Evolutionary conservation across 2,888 invertebrate genomes (phyloP), one percentile per base, ranked within the genome.

Genomic region (Drosophila eohydei): DNA sequence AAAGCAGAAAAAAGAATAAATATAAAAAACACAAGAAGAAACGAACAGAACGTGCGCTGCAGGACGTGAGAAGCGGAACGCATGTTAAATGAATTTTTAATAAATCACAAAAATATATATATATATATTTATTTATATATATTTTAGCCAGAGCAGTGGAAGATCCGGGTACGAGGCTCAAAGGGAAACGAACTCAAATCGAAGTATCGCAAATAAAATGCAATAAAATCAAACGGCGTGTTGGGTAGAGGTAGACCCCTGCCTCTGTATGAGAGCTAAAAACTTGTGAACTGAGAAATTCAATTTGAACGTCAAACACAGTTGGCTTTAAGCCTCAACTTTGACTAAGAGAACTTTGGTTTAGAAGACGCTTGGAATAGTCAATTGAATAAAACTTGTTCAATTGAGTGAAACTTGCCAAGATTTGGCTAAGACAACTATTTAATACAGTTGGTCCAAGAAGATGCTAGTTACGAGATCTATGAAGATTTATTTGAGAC

Each of bases 1-100:
- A 63, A 43, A 21, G 14, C 4, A 30, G 28, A 67, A 48, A 63
- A 38, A 55, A 50, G 14, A 16, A 26, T 12, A 60, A 46, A 30
- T 6, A 4, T 46, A 52, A 78, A 56, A 60, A 21, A 32, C 11
- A 28, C 16, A 54, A 54, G 43, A 70, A 38, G 66, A 48, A 43
- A 63, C 57, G 54, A 48, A 69, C 48, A 55, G 59, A 44, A 74
- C 61, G 55, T 61, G 68, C 21, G 44, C 52, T 34, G 56, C 68
- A 30, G 51, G 48, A 78, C 68, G 73, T 71, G 71, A 70, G 57
- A 58, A 38, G 32, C 50, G 59, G 63, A 63, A 68, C 61, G 72
- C 75, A 75, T 71, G 70, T 72, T 46, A 67, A 81, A 81, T 78
- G 68, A 60, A 84, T 83, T 61, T 84, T 72, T 73, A 72, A 81